Evolutionary conservation across 1,140 invertebrate species (phyloP), one percentile per base, ranked within the genome.

Genomic region (Drosophila simulans): DNA sequence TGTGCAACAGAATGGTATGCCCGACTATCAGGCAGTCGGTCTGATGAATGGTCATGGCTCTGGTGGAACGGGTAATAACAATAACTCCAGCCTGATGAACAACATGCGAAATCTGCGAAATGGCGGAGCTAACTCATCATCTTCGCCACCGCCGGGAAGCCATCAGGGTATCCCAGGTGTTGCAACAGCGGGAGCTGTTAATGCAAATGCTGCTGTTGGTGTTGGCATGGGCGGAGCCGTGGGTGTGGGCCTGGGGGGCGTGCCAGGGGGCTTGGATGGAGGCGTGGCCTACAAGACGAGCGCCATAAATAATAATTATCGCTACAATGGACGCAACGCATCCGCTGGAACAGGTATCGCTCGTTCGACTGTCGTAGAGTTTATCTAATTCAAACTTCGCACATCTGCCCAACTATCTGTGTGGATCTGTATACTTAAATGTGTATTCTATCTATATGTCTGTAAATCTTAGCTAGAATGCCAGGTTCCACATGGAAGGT

Each of bases 281-380:
- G 77, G 77, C 69, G 77, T 69, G 39, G 82, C 65, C 66, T 91
- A 85, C 49, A 91, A 85, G 84, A 90, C 88, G 60, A 92, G 86
- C 73, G 80, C 82, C 65, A 85, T 92, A 68, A 92, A 92, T 89
- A 92, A 91, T 75, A 92, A 92, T 91, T 92, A 92, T 72, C 91
- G 91, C 75, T 92, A 90, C 83, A 91, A 91, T 89, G 90, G 90
- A 90, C 91, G 91, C 85, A 91, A 65, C 58, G 83, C 79, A 60
- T 69, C 70, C 65, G 71, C 79, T 64, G 90, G 90, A 82, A 91
- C 90, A 91, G 91, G 90, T 91, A 91, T 86, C 84, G 83, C 83
- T 86, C 84, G 84, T 63, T 71, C 68, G 74, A 79, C 70, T 86
- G 62, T 89, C 31, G 72, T 76, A 77, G 74, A 77, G 43, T 76